phyloP scores from a whole-genome alignment of 1,140 invertebrate genomes.

The Portunus trituberculatus region DNA sequence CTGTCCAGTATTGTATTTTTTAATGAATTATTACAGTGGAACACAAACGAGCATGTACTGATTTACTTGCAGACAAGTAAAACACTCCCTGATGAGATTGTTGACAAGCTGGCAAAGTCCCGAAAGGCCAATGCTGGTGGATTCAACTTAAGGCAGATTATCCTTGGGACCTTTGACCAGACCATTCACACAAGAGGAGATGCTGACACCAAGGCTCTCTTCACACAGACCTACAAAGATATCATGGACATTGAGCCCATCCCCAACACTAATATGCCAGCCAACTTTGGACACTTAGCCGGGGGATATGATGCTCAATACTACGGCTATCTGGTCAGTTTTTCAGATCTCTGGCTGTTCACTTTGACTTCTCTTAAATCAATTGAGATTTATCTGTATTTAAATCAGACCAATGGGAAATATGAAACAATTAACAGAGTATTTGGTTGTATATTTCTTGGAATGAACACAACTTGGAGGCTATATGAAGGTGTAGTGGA shows the following conservation, averaged over 20 bases:
- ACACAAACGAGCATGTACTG: not conserved
- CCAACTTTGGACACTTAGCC: conserved; percentile 83
- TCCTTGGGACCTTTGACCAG: conserved; percentile 83
- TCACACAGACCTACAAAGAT: conserved; percentile 80
- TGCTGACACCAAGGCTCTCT: conserved; percentile 81
- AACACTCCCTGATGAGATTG: conserved; percentile 81
- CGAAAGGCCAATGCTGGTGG: conserved; percentile 82
- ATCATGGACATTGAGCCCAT: conserved; percentile 81
- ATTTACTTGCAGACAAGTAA: conserved; percentile 78
- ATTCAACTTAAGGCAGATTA: conserved; percentile 82
- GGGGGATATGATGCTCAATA: conserved; percentile 84
- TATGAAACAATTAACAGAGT: no score
- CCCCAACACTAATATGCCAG: conserved; percentile 82
- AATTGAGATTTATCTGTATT: no score
- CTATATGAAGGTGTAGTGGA: no score
- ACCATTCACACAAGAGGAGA: conserved; percentile 80
- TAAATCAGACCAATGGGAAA: no score
- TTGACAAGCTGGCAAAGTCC: conserved; percentile 81
- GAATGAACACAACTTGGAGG: no score
- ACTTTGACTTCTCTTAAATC: no score
- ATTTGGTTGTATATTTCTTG: no score
- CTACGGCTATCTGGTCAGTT: conserved; percentile 83
- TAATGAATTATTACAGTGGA: not conserved
- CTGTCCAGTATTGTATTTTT: no score
- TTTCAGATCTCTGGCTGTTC: not conserved